A percentile compares a stretch with the other conserved stretches of the same genome.
These are phyloP conservation scores for Cynodonichthys magdalenae DNA, from an alignment of 2,797 vertebrate genomes.

Conservation along the genomic window DNA sequence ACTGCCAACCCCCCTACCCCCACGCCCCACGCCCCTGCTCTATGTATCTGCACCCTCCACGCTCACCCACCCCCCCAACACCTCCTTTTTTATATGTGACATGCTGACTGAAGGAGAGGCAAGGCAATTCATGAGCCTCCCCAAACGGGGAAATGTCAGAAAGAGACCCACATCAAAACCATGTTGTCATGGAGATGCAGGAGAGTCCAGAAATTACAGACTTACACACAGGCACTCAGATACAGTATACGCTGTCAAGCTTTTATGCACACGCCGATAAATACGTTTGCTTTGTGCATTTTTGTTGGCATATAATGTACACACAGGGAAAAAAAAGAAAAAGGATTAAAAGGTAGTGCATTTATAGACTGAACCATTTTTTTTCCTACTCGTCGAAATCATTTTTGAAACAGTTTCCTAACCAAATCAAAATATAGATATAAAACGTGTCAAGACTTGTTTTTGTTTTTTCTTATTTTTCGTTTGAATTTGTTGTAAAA, in stretches of 20 bases:
- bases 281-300: conserved; percentile 50
- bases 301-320: conserved; percentile 37
- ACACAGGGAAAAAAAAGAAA: conserved; percentile 15
- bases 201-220: conserved; percentile 79
- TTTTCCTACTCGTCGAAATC: conserved; percentile 11
- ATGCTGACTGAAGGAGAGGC: conserved; percentile 97
- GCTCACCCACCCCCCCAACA: conserved; percentile 56
- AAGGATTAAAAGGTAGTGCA: conserved; percentile 19
- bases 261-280: conserved; percentile 48
- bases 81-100: conserved; percentile 87
- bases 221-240: conserved; percentile 57
- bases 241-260: conserved; percentile 50
- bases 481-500: background rate
- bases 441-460: background rate
- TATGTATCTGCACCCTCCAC: conserved; percentile 31
- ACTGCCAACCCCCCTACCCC: conserved; percentile 79
- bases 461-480: background rate
- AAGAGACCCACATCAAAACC: conserved; percentile 92
- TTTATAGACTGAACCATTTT: conserved; percentile 23
- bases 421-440: conserved; percentile 21
- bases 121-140: conserved; percentile 98
- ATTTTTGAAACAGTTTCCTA: conserved; percentile 3
- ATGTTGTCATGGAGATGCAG: conserved; percentile 97
- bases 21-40: conserved; percentile 76
- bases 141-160: conserved; percentile 99